Evolutionary conservation across 2,888 invertebrate genomes (phyloP).

Genomic region (Baronia brevicornis): DNA sequence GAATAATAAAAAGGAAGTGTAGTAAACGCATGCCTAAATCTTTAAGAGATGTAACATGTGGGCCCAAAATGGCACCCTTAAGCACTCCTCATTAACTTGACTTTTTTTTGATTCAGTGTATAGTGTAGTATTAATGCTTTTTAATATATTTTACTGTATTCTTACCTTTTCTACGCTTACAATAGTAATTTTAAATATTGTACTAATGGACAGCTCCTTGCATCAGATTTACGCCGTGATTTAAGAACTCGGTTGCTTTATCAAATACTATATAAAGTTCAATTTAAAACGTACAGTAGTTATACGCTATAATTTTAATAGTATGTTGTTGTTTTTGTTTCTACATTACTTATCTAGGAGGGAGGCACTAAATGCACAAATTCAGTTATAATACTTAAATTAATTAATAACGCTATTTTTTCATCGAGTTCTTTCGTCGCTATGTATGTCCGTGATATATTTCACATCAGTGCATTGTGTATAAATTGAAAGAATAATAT

Average conservation of each 20-base stretch:
- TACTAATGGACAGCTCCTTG: constrained; percentile 1
- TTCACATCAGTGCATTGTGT: constrained; percentile 8
- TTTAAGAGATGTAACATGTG: constrained; percentile 3
- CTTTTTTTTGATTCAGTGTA: too few species aligned
- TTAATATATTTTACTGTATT: too few species aligned
- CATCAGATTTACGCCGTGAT: constrained; percentile 3
- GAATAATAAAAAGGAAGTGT: constrained; percentile 1
- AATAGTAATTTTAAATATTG: background rate
- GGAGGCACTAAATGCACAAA: too few species aligned
- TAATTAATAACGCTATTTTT: background rate
- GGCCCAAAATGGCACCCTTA: constrained; percentile 8
- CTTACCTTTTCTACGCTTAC: background rate
- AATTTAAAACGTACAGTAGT: too few species aligned
- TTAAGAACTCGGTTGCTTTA: constrained; percentile 6
- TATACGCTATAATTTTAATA: too few species aligned
- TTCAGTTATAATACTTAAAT: too few species aligned
- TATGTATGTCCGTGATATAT: too few species aligned
- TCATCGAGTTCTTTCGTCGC: constrained; percentile 6
- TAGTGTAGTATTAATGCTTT: background rate
- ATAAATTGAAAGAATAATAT: constrained; percentile 35
- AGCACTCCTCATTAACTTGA: background rate
- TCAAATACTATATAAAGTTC: constrained; percentile 4
- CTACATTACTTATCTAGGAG: too few species aligned
- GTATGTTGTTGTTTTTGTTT: too few species aligned
- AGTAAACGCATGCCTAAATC: background rate